Base-by-base conservation (phyloP, 2,888 invertebrate genomes). In the Pheosia tremula region DNA sequence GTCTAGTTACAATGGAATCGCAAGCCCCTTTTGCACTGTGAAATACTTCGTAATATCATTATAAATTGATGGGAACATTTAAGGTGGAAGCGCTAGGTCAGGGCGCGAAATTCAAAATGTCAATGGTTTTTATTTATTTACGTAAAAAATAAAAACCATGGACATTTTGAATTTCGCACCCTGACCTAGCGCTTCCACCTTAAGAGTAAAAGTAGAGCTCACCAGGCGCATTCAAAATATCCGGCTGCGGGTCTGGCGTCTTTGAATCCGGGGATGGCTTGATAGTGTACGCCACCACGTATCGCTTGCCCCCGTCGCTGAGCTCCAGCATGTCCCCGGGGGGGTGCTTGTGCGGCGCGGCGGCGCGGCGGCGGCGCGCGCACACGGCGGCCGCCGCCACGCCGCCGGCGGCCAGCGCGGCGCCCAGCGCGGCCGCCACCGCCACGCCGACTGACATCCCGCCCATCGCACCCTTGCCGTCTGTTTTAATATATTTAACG, bases 261-360 rank as follows among this genome's bases (percentile, higher is more conserved):
- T 94, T 94, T 3, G 84, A 74, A 41, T 93, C 93, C 2, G 90
- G 89, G 0, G 95, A 94, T 11, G 96, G 96, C 83, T 97, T 97
- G 69, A 97, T 94, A 10, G 97, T 97, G 77, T 97, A 97, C 10
- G 97, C 97, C 36, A 97, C 97, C 52, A 97, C 97, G 81, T 97
- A 97, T 72, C 97, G 95, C 76, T 97, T 95, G 75, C 97, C 97
- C 0, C 97, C 97, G 45, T 97, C 97, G 70, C 97, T 97, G 52
- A 76, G 95, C 94, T 80, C 97, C 95, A 79, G 95, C 91, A 93
- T 92, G 59, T 93, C 93, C 10, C 93, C 88, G 37, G 91, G 90
- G 1, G 93, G 92, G 66, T 93, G 90, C 62, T 93, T 92, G 76
- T 92, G 86, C 0, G 88, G 88, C 0, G 88, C 87, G n/a, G 84